Evolutionary conservation across 2,888 invertebrate genomes (phyloP), one percentile per base, ranked within the genome.

Genomic region (Drosophila phalerata): DNA sequence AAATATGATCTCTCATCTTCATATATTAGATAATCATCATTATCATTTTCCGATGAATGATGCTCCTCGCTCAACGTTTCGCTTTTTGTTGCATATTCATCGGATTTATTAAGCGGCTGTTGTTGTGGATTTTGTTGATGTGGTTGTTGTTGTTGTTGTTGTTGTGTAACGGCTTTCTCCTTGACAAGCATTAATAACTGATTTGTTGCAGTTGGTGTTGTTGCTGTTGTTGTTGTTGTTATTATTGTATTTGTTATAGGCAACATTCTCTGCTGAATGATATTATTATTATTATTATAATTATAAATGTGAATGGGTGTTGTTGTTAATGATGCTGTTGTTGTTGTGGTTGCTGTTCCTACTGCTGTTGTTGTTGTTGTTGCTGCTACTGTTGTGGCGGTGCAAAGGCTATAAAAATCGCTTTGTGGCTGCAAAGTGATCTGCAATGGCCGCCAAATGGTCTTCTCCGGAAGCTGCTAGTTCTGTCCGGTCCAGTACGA

Each of bases 401-500:
- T 77, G 73, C 81, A 56, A 53, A 87, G 68, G 77, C 78, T 87
- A 69, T 74, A 85, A 69, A 73, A 80, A 58, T 88, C 84, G 73
- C 71, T 69, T 25, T 34, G 62, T 25, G 57, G 49, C 60, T 79
- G 80, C 67, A 77, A 52, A 25, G 73, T 58, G 47, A 81, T 61
- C 61, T 82, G 85, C 80, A 86, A 69, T 45, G 84, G 83, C 69
- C 83, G 86, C 89, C 89, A 89, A 69, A 88, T 77, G 62, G 85
- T 71, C 66, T 79, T 82, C 83, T 85, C 84, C 89, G 85, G 72
- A 87, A 85, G 88, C 91, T 91, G 84, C 91, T 91, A 93, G 87
- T 93, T 93, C 80, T 92, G 93, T 76, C 92, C 92, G 77, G 93
- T 90, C 93, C 93, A 93, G 79, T 93, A 93, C 47, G 93, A 92